phyloP scores from a whole-genome alignment of 1,140 invertebrate species.

The Nixonia krombeini region DNA sequence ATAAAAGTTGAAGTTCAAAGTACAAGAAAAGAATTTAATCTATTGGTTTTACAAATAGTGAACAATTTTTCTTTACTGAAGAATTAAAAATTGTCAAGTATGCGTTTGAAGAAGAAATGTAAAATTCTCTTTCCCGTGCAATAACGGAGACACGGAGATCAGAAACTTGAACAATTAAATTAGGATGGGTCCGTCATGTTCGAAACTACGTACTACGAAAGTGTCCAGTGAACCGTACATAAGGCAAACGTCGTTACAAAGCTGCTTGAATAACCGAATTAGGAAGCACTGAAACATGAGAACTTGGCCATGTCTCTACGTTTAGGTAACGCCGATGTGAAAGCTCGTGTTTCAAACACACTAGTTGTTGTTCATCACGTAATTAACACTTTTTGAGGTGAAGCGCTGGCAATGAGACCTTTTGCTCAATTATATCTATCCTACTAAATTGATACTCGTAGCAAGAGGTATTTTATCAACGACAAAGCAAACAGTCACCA shows the following conservation, averaged over 20 bases:
- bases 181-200: conserved; percentile 41
- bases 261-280: conserved; percentile 44
- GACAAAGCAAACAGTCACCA: no score
- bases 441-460: neutral
- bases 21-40: no score
- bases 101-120: conserved; percentile 3
- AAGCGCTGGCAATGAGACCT: neutral
- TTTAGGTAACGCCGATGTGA: conserved; percentile 33
- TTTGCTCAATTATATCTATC: neutral
- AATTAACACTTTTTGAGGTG: conserved; percentile 30
- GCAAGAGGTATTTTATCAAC: no score
- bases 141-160: conserved; percentile 21
- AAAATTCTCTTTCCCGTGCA: conserved; percentile 32
- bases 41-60: no score
- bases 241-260: conserved; percentile 48
- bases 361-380: conserved; percentile 34
- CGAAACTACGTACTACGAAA: conserved; percentile 42
- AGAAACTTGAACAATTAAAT: conserved; percentile 43
- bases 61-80: no score
- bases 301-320: conserved; percentile 41
- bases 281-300: conserved; percentile 36
- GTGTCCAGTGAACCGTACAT: conserved; percentile 44
- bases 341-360: conserved; percentile 37
- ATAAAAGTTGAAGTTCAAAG: no score
- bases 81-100: no score